phyloP scores from a whole-genome alignment of 2,888 invertebrate species.

The Thalpophila matura region DNA sequence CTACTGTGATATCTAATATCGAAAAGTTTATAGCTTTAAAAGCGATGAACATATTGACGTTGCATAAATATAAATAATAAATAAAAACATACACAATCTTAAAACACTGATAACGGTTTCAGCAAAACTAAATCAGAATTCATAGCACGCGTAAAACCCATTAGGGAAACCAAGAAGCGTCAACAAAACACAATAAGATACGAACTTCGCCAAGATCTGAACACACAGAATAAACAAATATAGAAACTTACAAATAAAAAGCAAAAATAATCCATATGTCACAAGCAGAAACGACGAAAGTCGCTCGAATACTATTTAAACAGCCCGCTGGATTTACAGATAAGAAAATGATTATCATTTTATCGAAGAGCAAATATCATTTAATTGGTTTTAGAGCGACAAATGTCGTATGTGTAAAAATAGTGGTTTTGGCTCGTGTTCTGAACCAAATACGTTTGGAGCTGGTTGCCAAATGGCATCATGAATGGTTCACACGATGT shows the following conservation, averaged over 20 bases:
- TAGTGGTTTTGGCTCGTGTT: conserved; percentile 68
- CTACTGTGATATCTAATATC: conserved; percentile 7
- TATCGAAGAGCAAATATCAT: conserved; percentile 55
- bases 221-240: conserved; percentile 51
- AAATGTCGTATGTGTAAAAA: conserved; percentile 70
- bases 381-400: conserved; percentile 51
- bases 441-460: conserved; percentile 70
- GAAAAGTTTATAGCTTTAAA: neutral
- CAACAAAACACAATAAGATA: conserved; percentile 28
- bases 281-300: conserved; percentile 64
- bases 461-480: conserved; percentile 74
- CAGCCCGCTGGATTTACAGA: conserved; percentile 46
- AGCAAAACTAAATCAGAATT: conserved; percentile 12
- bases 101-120: conserved; percentile 30
- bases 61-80: conserved; percentile 32
- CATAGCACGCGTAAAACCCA: conserved; percentile 29
- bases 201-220: conserved; percentile 35
- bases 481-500: conserved; percentile 62
- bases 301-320: conserved; percentile 61
- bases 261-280: conserved; percentile 71
- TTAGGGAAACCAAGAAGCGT: conserved; percentile 21
- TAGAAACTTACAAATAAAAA: conserved; percentile 67
- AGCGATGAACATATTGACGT: conserved; percentile 8
- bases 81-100: conserved; percentile 48
- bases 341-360: conserved; percentile 59